Evolutionary conservation across 1,140 invertebrate genomes (phyloP).

Genomic region (Diachasmimorpha longicaudata): DNA sequence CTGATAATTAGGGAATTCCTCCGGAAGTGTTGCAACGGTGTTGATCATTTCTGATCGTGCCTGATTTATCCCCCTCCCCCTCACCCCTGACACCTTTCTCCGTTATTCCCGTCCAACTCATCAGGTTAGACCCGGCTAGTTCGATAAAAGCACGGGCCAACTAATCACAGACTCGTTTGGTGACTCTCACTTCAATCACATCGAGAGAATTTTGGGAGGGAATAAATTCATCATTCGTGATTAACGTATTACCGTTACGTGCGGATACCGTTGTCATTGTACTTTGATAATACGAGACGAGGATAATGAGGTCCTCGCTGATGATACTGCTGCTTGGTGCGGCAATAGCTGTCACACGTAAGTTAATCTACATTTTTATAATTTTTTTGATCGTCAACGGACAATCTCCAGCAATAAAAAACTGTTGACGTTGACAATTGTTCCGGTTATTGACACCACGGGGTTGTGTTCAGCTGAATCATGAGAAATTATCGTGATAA

Average conservation of each 20-base stretch:
- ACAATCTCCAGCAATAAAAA: no score
- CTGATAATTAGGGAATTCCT: neutral
- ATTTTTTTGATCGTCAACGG: no score
- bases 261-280: neutral
- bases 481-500: no score
- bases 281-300: neutral
- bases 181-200: neutral
- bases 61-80: neutral
- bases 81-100: neutral
- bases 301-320: conserved; percentile 48
- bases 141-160: neutral
- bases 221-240: neutral
- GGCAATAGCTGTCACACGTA: conserved; percentile 43
- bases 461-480: no score
- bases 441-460: no score
- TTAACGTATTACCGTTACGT: neutral
- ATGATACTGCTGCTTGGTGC: conserved; percentile 46
- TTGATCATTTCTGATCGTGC: neutral
- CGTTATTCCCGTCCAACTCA: neutral
- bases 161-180: neutral
- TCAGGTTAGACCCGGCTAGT: neutral
- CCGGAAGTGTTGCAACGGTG: neutral
- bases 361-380: conserved; percentile 33
- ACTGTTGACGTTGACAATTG: no score
- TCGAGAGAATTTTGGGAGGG: neutral